These are phyloP conservation scores for Sisor rabdophorus DNA, from an alignment of 2,113 vertebrate genomes.

Conservation along the genomic window DNA sequence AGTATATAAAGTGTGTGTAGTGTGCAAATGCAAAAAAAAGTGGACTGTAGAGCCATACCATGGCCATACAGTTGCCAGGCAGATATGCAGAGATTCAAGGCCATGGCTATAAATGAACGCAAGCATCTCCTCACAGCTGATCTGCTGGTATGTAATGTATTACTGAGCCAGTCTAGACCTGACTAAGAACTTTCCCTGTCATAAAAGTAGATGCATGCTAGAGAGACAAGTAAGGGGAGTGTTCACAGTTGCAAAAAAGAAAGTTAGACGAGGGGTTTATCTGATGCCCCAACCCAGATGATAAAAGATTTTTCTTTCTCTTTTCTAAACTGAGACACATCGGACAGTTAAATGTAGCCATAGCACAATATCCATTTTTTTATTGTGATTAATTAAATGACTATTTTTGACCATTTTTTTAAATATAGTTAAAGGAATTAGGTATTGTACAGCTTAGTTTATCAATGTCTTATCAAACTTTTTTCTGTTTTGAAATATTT, in stretches of 20 bases:
- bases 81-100: conserved; percentile 74
- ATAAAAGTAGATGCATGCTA: conserved; percentile 53
- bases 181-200: conserved; percentile 65
- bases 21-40: conserved; percentile 20
- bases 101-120: conserved; percentile 75
- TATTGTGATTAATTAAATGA: background rate
- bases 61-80: conserved; percentile 71
- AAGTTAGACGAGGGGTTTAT: background rate
- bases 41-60: conserved; percentile 52
- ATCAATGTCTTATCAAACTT: background rate
- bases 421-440: background rate
- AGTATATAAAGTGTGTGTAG: background rate
- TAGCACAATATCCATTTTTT: conserved; percentile 1
- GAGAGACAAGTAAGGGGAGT: conserved; percentile 46
- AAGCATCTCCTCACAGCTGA: conserved; percentile 73
- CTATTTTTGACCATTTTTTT: background rate
- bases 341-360: background rate
- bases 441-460: background rate
- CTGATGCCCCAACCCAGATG: background rate
- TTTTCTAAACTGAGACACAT: conserved; percentile 9
- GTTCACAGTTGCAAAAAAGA: conserved; percentile 4
- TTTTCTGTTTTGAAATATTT: too few species aligned
- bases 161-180: conserved; percentile 74
- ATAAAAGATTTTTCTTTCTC: conserved; percentile 18
- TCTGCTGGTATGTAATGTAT: conserved; percentile 75